Percentiles rank a stretch among this genome's conserved stretches.
phyloP scores from a whole-genome alignment of 2,888 invertebrate species.

The Sialis fuliginosa region DNA sequence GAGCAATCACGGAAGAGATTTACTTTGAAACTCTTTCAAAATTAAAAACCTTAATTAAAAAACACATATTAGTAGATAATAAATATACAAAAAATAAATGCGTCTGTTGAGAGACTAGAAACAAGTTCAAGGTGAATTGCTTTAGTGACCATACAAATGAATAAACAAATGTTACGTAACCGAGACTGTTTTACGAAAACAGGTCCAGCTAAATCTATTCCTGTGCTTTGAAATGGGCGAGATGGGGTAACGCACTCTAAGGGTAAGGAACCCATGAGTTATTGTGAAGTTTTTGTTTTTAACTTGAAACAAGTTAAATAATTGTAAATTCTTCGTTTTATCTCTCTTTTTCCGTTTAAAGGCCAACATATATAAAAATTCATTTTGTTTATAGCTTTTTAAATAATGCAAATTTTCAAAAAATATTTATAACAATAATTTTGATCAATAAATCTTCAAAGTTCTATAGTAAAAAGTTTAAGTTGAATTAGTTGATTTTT shows the following conservation, averaged over 20 bases:
- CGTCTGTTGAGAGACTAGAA: slow-evolving; percentile 7
- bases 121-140: slow-evolving; percentile 11
- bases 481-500: too few species aligned
- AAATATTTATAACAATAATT: too few species aligned
- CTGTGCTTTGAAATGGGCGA: slow-evolving; percentile 9
- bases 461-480: too few species aligned
- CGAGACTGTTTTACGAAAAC: slow-evolving; percentile 10
- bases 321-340: slow-evolving; percentile 4
- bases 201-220: slow-evolving; percentile 12
- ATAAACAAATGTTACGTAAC: slow-evolving; percentile 10
- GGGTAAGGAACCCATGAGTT: slow-evolving; percentile 16
- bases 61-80: too few species aligned
- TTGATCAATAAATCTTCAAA: too few species aligned
- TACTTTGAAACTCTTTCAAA: too few species aligned
- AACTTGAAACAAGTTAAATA: slow-evolving; percentile 9
- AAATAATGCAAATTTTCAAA: too few species aligned
- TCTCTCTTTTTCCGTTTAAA: slow-evolving; percentile 5
- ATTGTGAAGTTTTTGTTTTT: slow-evolving; percentile 7
- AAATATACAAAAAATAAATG: too few species aligned
- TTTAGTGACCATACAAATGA: slow-evolving; percentile 11
- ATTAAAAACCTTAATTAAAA: too few species aligned
- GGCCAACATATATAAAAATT: slow-evolving; percentile 9
- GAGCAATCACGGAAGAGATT: too few species aligned
- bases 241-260: slow-evolving; percentile 5
- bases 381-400: too few species aligned